A percentile compares a stretch with the other conserved stretches of the same genome.
Conservation (phyloP, 1,140 invertebrate genomes). For the Eurosta solidaginis region DNA sequence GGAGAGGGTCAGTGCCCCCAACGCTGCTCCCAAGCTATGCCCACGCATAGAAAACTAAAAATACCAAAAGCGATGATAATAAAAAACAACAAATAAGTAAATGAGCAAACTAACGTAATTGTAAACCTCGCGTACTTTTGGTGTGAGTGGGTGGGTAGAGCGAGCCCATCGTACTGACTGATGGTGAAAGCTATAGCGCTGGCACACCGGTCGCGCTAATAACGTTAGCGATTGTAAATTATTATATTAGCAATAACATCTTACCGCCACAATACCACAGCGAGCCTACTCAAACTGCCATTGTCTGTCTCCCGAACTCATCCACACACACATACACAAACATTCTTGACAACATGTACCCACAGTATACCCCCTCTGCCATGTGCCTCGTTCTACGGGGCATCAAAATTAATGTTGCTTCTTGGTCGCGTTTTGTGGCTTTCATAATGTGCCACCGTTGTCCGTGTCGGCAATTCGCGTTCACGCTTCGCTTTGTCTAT, state of each 20-base stretch:
- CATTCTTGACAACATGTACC: background rate
- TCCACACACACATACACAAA: background rate
- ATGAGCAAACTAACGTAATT: conserved; percentile 1
- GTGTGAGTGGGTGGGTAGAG: background rate
- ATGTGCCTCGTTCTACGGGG: no score
- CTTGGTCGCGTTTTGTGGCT: conserved; percentile 37
- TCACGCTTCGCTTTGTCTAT: conserved; percentile 16
- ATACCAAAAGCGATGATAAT: background rate
- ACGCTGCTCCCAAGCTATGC: no score
- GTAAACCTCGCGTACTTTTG: background rate
- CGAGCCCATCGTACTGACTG: no score
- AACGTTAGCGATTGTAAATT: background rate
- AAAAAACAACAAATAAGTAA: conserved; percentile 20
- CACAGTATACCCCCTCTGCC: background rate
- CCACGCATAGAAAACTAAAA: background rate
- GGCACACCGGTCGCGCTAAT: background rate
- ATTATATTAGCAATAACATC: background rate
- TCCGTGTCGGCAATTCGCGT: conserved; percentile 26
- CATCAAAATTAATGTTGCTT: conserved; percentile 35
- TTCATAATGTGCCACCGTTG: conserved; percentile 30
- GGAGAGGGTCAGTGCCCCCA: no score
- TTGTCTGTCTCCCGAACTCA: background rate
- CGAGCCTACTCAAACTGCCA: background rate
- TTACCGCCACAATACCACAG: background rate
- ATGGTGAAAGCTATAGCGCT: background rate